Percentiles rank a stretch among this genome's conserved stretches.
Conservation (phyloP, 2,888 invertebrate genomes). For the Campoplex capitator region DNA sequence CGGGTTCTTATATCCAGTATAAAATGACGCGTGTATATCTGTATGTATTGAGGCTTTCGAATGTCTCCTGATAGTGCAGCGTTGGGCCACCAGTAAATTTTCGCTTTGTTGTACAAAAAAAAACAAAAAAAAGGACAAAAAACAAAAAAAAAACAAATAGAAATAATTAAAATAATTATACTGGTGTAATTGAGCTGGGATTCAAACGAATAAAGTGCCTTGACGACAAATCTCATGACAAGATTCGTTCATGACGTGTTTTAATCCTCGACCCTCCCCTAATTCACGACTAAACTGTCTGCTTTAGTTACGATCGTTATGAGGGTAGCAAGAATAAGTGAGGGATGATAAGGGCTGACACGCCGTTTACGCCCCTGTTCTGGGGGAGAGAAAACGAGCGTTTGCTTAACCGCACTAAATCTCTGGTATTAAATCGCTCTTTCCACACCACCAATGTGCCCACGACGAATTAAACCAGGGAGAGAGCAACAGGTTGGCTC, state of each 20-base stretch:
- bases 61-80: background rate
- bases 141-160: background rate
- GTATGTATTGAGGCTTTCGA: conserved; percentile 25
- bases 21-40: conserved; percentile 27
- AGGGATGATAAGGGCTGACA: conserved; percentile 24
- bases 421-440: conserved; percentile 18
- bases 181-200: background rate
- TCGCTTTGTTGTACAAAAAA: background rate
- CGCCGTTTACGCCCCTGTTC: background rate
- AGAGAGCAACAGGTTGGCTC: conserved; percentile 75
- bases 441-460: background rate
- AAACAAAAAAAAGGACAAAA: background rate
- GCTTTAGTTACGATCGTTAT: background rate
- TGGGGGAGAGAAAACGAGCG: conserved; percentile 8
- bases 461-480: background rate
- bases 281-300: background rate
- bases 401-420: conserved; percentile 16
- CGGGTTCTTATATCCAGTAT: conserved; percentile 27
- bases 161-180: too few relatives aligned
- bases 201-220: background rate
- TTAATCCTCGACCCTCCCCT: background rate
- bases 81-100: background rate
- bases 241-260: background rate
- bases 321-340: conserved; percentile 1
- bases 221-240: background rate